Evolutionary conservation across 2,797 vertebrate species (phyloP), one percentile per base, ranked within the genome.

Genomic region (Gymnothorax javanicus): DNA sequence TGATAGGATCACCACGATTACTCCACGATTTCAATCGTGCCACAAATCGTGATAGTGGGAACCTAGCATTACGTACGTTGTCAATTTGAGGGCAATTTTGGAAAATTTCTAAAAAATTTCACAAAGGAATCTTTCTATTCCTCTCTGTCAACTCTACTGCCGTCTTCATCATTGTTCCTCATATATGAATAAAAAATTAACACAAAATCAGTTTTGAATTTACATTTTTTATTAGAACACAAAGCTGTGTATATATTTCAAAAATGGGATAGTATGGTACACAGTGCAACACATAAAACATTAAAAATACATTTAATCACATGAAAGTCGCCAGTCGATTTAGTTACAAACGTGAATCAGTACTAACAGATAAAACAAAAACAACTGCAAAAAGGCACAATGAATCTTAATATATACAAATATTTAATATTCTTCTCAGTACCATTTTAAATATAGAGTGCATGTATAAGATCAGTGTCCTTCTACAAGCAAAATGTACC

Each of bases 401-500:
- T 20, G 27, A 82, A 57, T 7, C 8, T 67, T 77, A 82, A 67
- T 60, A 57, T 43, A 77, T 77, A 77, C 33, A 77, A 50, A 77
- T 50, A 77, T 77, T 52, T 11, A 77, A 50, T 43, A 7, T 57
- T 83, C 64, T 86, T 23, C 43, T 17, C 81, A 82, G 86, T 86
- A 82, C 86, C 82, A 60, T 83, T 13, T 81, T 81, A 20, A 79
- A 52, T 52, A 79, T 79, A 79, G 77, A 81, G 52, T 81, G 77
- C 77, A 54, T 4, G 20, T 54, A 25, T 8, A 81, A 81, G 20
- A n/a, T 23, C 43, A 81, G 77, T 81, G 52, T 81, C 52, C 54
- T 81, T 79, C 56, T 54, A 54, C n/a, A 8, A 43, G 20, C 23
- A 54, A 52, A 81, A 50, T 83, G 86, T 86, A 86, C 86, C 86